A percentile compares a stretch with the other conserved stretches of the same genome.
Evolutionary conservation across 2,113 vertebrate genomes (phyloP).

Genomic region (Oxyruncus cristatus): DNA sequence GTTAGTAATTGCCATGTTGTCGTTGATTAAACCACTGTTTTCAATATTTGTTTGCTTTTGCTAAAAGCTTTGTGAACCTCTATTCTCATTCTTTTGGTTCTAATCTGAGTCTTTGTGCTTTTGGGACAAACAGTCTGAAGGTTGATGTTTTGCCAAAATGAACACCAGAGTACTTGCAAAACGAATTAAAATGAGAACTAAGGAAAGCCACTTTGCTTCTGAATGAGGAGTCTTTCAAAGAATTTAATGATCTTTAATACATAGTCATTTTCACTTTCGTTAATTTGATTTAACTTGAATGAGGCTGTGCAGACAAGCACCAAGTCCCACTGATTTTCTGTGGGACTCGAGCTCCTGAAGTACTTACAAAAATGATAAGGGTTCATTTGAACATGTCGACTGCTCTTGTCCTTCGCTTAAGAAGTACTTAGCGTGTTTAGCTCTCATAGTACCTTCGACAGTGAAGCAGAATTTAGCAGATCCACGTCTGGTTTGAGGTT

Average conservation of each 20-base stretch:
- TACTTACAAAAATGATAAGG: neutral
- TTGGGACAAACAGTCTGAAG: constrained; percentile 39
- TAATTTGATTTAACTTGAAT: constrained; percentile 47
- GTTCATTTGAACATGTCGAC: constrained; percentile 2
- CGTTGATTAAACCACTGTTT: constrained; percentile 51
- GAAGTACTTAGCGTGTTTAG: neutral
- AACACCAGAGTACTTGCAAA: constrained; percentile 37
- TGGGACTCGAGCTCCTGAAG: neutral
- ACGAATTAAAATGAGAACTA: constrained; percentile 28
- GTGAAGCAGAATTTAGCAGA: neutral
- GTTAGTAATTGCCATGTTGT: constrained; percentile 2
- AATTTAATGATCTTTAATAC: constrained; percentile 51
- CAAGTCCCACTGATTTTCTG: neutral
- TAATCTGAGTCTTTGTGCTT: constrained; percentile 51
- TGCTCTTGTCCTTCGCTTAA: constrained; percentile 7
- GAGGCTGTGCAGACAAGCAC: neutral
- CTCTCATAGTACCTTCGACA: neutral
- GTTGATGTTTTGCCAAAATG: constrained; percentile 50
- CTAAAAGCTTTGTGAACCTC: constrained; percentile 27
- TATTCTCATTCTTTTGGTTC: constrained; percentile 10
- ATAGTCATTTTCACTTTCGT: constrained; percentile 43
- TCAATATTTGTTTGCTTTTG: constrained; percentile 18
- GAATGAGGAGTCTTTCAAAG: constrained; percentile 47
- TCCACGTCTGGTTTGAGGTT: neutral
- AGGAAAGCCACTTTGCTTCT: constrained; percentile 34